These are phyloP conservation scores for Natrix natrix DNA, from an alignment of 2,797 vertebrate species.

Conservation along the genomic window DNA sequence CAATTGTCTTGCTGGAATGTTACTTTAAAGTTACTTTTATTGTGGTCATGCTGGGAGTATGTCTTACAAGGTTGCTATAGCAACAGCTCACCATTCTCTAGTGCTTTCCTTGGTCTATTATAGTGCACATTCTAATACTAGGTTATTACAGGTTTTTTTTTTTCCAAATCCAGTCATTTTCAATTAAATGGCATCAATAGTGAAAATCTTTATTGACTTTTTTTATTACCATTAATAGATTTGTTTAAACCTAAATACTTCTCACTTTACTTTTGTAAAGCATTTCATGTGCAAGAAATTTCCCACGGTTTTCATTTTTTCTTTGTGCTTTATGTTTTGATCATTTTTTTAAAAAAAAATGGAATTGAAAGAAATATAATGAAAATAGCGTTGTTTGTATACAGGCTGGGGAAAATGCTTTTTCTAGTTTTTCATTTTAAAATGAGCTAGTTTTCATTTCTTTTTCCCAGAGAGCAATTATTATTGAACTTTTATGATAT, in stretches of 20 bases:
- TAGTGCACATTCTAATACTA: slow-evolving; percentile 32
- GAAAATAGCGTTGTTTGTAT: slow-evolving; percentile 1
- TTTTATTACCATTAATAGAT: not conserved
- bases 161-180: slow-evolving; percentile 45
- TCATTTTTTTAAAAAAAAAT: not conserved
- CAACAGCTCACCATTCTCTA: slow-evolving; percentile 51
- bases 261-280: slow-evolving; percentile 7
- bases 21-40: slow-evolving; percentile 57
- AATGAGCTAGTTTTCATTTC: not conserved
- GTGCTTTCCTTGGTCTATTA: slow-evolving; percentile 48
- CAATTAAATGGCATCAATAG: slow-evolving; percentile 4
- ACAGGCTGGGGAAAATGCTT: not conserved
- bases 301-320: not conserved
- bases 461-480: not conserved
- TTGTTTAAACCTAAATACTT: not conserved
- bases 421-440: not conserved
- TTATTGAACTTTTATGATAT: not conserved
- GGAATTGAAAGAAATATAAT: not conserved
- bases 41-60: slow-evolving; percentile 47
- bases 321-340: not conserved
- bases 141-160: slow-evolving; percentile 49
- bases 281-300: not conserved
- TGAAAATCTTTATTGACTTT: slow-evolving; percentile 7
- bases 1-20: slow-evolving; percentile 55
- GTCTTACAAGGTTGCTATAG: slow-evolving; percentile 58